Base-by-base conservation (phyloP, 1,140 invertebrate species). In the Drosophila micromelanica region DNA sequence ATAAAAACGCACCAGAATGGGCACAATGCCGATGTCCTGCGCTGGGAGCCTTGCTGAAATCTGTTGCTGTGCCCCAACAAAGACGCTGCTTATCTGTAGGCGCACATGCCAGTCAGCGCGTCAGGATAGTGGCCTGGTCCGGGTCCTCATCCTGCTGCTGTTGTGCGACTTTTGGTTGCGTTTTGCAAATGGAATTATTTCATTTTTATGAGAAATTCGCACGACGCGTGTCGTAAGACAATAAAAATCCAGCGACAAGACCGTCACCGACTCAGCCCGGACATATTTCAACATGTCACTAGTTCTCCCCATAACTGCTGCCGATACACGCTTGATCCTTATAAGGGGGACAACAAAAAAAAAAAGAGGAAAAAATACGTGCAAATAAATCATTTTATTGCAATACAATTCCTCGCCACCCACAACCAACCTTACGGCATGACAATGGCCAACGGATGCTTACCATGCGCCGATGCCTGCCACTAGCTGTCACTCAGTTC, bases 341-440 rank as follows among this genome's bases (percentile, higher is more conserved):
- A 5, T 17, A 11, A 35, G 32, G 32, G 7, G n/a, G n/a, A n/a
- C n/a, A n/a, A n/a, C 8, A 35, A 35, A 35, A 9, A 32, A 32
- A 0, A 8, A 32, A 3, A n/a, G 17, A 35, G 17, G 13, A 23
- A 35, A 54, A 67, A 78, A 76, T 76, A 86, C 78, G 84, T 64
- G 52, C 64, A 70, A 89, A 87, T 87, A 87, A 87, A 87, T 89
- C 82, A 87, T 89, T 89, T 87, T 87, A 87, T 87, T 82, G 82
- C 84, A 82, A 89, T 89, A 87, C 75, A 89, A 82, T 87, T 89
- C 82, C 62, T 32, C 59, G 4, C 32, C 60, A 17, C 55, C 13
- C 52, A 1, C 68, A 45, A 20, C 38, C 49, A 52, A 40, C 38
- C 2, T 27, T 12, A 32, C 27, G 15, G 30, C 13, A 59, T 35